Evolutionary conservation across 2,888 invertebrate species (phyloP).

Genomic region (Drosophila algonquin): DNA sequence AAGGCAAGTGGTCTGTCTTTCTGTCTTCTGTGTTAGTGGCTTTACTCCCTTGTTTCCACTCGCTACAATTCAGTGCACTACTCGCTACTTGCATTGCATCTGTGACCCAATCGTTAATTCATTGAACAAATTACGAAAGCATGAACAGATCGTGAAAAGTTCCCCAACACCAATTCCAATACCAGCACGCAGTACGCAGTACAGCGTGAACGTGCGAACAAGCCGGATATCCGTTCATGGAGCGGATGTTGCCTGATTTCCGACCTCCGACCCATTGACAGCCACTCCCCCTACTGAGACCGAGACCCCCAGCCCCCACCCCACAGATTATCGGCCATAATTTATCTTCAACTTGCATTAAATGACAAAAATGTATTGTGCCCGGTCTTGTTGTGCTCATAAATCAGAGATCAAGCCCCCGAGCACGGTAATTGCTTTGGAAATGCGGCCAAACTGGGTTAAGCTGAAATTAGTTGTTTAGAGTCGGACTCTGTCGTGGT

Average conservation of each 20-base stretch:
- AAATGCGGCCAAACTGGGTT: conserved; percentile 71
- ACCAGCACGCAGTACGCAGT: conserved; percentile 8
- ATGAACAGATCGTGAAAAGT: not conserved
- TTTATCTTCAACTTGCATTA: conserved; percentile 70
- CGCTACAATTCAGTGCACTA: not conserved
- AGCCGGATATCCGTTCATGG: conserved; percentile 73
- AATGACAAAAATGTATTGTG: conserved; percentile 54
- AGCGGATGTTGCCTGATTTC: conserved; percentile 77
- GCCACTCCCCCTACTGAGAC: conserved; percentile 16
- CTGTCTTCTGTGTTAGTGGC: not conserved
- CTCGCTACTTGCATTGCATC: not conserved
- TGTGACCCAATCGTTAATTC: not conserved
- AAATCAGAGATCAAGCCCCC: conserved; percentile 62
- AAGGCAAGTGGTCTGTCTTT: not conserved
- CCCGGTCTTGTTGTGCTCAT: conserved; percentile 53
- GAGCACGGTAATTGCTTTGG: conserved; percentile 65
- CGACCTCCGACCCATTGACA: conserved; percentile 71
- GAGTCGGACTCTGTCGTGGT: conserved; percentile 46
- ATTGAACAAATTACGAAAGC: conserved; percentile 7
- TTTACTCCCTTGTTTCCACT: not conserved
- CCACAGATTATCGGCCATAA: conserved; percentile 50
- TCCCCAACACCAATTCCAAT: not conserved
- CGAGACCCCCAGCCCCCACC: not conserved
- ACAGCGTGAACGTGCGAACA: conserved; percentile 75
- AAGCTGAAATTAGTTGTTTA: conserved; percentile 75